Conservation (phyloP, 1,140 invertebrate genomes). For the Pollicipes pollicipes region DNA sequence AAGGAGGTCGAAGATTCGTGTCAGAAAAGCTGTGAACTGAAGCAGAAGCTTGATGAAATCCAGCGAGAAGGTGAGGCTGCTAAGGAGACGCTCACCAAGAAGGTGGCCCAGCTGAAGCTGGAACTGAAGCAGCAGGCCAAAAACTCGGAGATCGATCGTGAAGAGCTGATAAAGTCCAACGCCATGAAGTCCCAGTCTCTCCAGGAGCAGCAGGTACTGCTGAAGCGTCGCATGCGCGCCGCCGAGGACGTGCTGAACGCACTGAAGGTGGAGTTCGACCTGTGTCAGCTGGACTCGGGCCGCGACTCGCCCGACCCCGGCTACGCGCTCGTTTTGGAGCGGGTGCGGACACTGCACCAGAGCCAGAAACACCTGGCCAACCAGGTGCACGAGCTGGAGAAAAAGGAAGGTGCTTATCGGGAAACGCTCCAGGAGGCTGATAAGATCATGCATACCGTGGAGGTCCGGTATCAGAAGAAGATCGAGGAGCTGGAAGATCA, state of each 20-base stretch:
- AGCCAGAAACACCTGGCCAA: constrained; percentile 5
- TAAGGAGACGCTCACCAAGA: not conserved
- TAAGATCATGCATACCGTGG: constrained; percentile 49
- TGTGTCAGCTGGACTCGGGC: not conserved
- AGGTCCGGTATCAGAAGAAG: constrained; percentile 38
- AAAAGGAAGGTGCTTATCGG: constrained; percentile 41
- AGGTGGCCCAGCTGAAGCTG: not conserved
- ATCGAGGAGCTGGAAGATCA: constrained; percentile 25
- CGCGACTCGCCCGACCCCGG: not conserved
- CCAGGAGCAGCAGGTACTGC: constrained; percentile 7
- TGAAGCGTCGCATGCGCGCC: constrained; percentile 1
- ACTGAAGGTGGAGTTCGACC: not conserved
- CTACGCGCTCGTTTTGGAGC: not conserved
- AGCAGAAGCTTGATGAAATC: not conserved
- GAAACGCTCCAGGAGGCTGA: constrained; percentile 53
- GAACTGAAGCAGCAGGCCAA: not conserved
- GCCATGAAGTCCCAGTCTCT: not conserved
- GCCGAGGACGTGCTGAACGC: not conserved
- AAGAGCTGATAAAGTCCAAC: not conserved
- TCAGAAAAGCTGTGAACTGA: not conserved
- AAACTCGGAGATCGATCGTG: not conserved
- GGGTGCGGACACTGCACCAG: not conserved
- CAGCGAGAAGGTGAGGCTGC: not conserved
- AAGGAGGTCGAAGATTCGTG: not conserved
- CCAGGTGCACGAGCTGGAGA: constrained; percentile 16